A percentile compares a stretch with the other conserved stretches of the same genome.
phyloP scores from a whole-genome alignment of 2,888 invertebrate species.

The Zonitis immaculata region DNA sequence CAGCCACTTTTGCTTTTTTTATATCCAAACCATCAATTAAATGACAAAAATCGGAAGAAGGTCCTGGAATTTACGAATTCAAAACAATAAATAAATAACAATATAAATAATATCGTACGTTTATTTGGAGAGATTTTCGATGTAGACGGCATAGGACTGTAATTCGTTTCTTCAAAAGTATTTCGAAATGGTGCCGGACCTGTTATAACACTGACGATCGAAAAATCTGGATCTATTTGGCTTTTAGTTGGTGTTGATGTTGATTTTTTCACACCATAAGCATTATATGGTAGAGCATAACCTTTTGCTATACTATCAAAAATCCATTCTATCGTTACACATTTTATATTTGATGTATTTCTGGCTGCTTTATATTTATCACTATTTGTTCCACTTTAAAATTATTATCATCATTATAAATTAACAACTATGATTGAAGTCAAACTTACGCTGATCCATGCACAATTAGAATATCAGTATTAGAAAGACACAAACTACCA shows the following conservation, averaged over 20 bases:
- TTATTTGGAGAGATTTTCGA: slow-evolving; percentile 11
- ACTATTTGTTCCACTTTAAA: slow-evolving; percentile 58
- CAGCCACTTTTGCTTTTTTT: slow-evolving; percentile 65
- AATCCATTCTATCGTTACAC: slow-evolving; percentile 75
- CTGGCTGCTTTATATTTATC: slow-evolving; percentile 66
- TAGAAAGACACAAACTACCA: slow-evolving; percentile 49
- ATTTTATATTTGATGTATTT: slow-evolving; percentile 51
- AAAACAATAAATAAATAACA: slow-evolving; percentile 4
- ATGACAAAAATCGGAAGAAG: slow-evolving; percentile 25
- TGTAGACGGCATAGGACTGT: slow-evolving; percentile 12
- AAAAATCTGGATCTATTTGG: slow-evolving; percentile 48
- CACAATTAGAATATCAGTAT: slow-evolving; percentile 55
- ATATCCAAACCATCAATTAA: slow-evolving; percentile 54
- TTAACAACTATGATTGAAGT: not conserved
- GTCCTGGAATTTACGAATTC: slow-evolving; percentile 3
- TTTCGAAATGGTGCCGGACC: slow-evolving; percentile 5
- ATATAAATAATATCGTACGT: slow-evolving; percentile 14
- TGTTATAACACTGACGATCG: slow-evolving; percentile 49
- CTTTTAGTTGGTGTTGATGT: slow-evolving; percentile 69
- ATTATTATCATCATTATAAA: not conserved
- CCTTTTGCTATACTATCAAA: slow-evolving; percentile 70
- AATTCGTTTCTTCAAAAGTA: slow-evolving; percentile 18
- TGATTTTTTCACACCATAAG: slow-evolving; percentile 56
- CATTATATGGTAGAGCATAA: slow-evolving; percentile 60
- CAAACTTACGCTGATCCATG: slow-evolving; percentile 50